Evolutionary conservation across 1,140 invertebrate species (phyloP).

Genomic region (Drosophila willistoni): DNA sequence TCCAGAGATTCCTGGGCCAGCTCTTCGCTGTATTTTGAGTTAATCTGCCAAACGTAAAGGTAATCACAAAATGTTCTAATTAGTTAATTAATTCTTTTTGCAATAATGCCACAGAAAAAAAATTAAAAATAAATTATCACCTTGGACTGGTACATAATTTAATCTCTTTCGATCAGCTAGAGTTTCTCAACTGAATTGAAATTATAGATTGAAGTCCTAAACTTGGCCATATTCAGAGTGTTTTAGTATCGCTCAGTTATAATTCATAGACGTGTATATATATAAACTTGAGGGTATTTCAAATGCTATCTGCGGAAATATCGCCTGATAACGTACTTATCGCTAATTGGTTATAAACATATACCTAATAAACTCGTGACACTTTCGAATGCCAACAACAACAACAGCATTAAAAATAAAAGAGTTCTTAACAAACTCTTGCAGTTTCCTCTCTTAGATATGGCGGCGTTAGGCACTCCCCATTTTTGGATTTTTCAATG

Average conservation of each 20-base stretch:
- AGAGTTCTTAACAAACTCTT: constrained; percentile 51
- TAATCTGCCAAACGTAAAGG: constrained; percentile 87
- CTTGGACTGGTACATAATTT: constrained; percentile 65
- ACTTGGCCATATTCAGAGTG: constrained; percentile 24
- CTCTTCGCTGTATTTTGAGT: constrained; percentile 97
- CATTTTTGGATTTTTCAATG: constrained; percentile 23
- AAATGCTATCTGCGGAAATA: constrained; percentile 50
- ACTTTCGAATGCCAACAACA: constrained; percentile 45
- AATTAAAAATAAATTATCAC: constrained; percentile 25
- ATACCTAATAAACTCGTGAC: constrained; percentile 26
- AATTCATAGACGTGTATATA: background rate
- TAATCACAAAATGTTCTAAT: too few relatives aligned
- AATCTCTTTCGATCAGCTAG: constrained; percentile 17
- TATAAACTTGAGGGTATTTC: constrained; percentile 8
- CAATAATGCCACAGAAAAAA: too few relatives aligned
- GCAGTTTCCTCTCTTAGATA: constrained; percentile 1
- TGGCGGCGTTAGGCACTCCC: constrained; percentile 32
- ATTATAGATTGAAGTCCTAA: constrained; percentile 45
- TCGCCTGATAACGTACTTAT: constrained; percentile 59
- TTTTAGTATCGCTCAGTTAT: constrained; percentile 16
- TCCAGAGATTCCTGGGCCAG: constrained; percentile 94
- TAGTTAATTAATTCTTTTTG: too few relatives aligned
- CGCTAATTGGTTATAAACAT: constrained; percentile 67
- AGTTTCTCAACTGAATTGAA: constrained; percentile 37
- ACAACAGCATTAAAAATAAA: constrained; percentile 38